Evolutionary conservation across 2,113 vertebrate genomes (phyloP).

Genomic region (Nibea albiflora): DNA sequence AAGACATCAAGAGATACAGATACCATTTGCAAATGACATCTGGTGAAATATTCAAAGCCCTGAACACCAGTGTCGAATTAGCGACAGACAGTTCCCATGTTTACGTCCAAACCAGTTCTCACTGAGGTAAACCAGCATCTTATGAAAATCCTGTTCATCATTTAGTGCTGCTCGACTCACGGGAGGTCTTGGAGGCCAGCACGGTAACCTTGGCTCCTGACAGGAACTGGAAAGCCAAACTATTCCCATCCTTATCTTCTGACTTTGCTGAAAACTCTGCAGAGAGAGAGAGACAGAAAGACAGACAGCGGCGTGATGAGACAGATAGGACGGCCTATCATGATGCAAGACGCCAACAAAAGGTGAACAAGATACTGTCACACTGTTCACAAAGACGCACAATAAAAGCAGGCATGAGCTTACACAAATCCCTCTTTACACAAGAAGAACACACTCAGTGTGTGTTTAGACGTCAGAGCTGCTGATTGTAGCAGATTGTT

Average conservation of each 20-base stretch:
- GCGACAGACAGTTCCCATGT: neutral
- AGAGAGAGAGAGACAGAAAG: slow-evolving; percentile 35
- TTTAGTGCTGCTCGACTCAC: slow-evolving; percentile 84
- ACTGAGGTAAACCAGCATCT: slow-evolving; percentile 4
- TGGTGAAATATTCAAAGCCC: neutral
- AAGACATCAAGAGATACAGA: neutral
- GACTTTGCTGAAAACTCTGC: slow-evolving; percentile 89
- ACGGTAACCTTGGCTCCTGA: slow-evolving; percentile 90
- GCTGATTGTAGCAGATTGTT: slow-evolving; percentile 53
- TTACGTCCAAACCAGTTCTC: neutral
- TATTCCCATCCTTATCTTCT: slow-evolving; percentile 90
- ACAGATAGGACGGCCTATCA: slow-evolving; percentile 62
- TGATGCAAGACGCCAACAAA: slow-evolving; percentile 59
- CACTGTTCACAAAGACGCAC: slow-evolving; percentile 50
- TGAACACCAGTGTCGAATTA: neutral
- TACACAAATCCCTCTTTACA: slow-evolving; percentile 30
- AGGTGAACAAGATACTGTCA: slow-evolving; percentile 57
- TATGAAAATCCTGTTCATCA: neutral
- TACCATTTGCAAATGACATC: neutral
- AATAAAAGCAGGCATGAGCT: slow-evolving; percentile 4
- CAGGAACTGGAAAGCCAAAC: slow-evolving; percentile 91
- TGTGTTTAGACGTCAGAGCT: slow-evolving; percentile 59
- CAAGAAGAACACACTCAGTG: slow-evolving; percentile 21
- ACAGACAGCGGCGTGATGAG: slow-evolving; percentile 48
- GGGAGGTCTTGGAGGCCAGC: slow-evolving; percentile 95